Evolutionary conservation across 2,797 vertebrate species (phyloP).

Genomic region (Rhynchotus rufescens): DNA sequence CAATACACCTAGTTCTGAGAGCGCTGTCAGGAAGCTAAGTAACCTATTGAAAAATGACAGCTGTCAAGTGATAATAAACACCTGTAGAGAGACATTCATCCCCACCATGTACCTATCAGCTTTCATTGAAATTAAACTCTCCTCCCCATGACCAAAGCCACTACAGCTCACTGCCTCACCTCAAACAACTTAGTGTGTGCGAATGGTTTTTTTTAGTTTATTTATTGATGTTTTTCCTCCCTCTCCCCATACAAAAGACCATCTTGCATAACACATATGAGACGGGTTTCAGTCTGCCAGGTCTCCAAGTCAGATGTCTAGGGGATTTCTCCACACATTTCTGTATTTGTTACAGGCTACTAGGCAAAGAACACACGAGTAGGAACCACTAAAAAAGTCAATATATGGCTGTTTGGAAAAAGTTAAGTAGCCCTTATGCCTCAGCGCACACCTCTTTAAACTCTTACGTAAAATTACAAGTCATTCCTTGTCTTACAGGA

Average conservation of each 20-base stretch:
- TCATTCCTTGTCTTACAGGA: background rate
- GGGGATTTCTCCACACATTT: background rate
- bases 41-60: conserved; percentile 70
- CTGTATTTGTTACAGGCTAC: background rate
- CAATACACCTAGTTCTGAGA: conserved; percentile 67
- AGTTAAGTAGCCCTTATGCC: background rate
- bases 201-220: background rate
- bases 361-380: background rate
- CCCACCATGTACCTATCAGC: conserved; percentile 27
- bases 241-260: background rate
- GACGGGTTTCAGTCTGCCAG: background rate
- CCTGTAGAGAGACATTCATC: conserved; percentile 21
- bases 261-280: background rate
- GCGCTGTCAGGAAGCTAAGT: conserved; percentile 61
- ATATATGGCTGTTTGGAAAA: background rate
- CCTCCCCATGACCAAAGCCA: conserved; percentile 34
- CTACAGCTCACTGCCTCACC: conserved; percentile 4
- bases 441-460: background rate
- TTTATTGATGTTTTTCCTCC: background rate
- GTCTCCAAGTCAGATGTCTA: background rate
- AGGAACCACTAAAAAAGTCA: background rate
- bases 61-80: conserved; percentile 57
- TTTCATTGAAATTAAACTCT: conserved; percentile 50
- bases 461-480: background rate
- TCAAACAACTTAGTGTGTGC: background rate